Base-by-base conservation (phyloP, 1,140 invertebrate genomes). In the Macrobrachium nipponense region DNA sequence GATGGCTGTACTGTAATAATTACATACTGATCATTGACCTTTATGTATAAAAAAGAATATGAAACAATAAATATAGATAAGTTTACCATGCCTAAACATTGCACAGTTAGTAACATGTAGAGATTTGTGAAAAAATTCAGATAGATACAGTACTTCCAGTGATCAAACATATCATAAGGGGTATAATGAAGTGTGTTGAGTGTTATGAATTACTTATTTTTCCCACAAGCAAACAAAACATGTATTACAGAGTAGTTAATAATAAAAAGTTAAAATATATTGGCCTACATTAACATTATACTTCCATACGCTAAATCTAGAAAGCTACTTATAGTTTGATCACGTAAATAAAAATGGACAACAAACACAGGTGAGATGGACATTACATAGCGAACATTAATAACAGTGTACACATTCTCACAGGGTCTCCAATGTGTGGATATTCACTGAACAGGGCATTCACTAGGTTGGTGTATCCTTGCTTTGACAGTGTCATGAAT, bases 71-170 rank as follows among this genome's bases (percentile, higher is more conserved):
- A 36, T 36, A 1, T 1, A 36, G 27, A 36, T 36, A 36, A 36
- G 61, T 62, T 62, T 62, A 62, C 61, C 61, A n/a, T n/a, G n/a
- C n/a, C n/a, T n/a, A n/a, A n/a, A n/a, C n/a, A 62, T 62, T 62
- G n/a, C 61, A 62, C 15, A 17, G 15, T 62, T 62, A 62, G 61
- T 62, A 62, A 62, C 61, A 62, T 62, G n/a, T 17, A 36, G 27
- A 36, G 27, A 36, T 36, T 36, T 36, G 61, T 62, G 61, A 62
- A 62, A n/a, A 62, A 62, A 62, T 15, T 17, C n/a, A 62, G 61
- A 62, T 62, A 62, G 61, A 62, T 62, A 62, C 61, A 62, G 61
- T 62, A 62, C 61, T 62, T 62, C 61, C 61, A 62, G 61, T 62
- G 61, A n/a, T 62, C 61, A 62, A 62, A 62, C 61, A 62, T 62